Conservation (phyloP, 2,797 vertebrate species). For the Melanotaenia pygmaea region DNA sequence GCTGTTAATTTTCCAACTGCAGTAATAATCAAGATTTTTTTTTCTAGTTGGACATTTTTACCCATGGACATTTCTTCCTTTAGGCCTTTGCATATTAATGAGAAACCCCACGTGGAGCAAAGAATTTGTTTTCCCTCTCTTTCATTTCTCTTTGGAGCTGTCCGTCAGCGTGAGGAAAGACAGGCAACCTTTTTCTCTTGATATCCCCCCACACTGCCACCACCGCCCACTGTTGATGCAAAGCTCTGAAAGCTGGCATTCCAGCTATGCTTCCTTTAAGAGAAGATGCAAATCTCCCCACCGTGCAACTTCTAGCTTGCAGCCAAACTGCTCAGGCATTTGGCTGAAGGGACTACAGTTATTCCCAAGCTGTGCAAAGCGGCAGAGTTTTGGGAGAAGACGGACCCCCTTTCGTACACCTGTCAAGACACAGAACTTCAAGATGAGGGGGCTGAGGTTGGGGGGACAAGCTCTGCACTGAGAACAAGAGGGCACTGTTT, state of each 20-base stretch:
- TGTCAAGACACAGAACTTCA: conserved; percentile 65
- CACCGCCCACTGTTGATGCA: conserved; percentile 70
- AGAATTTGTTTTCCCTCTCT: conserved; percentile 65
- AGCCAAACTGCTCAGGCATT: conserved; percentile 61
- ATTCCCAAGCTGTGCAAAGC: conserved; percentile 45
- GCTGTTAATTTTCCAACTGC: conserved; percentile 3
- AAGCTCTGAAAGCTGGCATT: conserved; percentile 78
- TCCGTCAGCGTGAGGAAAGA: conserved; percentile 75
- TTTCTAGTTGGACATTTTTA: conserved; percentile 45
- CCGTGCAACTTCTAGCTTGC: conserved; percentile 57
- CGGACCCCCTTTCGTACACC: conserved; percentile 64
- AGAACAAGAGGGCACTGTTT: conserved; percentile 70
- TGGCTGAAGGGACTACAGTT: conserved; percentile 44
- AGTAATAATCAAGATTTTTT: conserved; percentile 22
- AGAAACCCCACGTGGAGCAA: conserved; percentile 68
- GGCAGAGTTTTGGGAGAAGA: conserved; percentile 37
- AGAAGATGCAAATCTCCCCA: conserved; percentile 72
- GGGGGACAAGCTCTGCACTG: conserved; percentile 32
- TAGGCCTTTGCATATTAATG: conserved; percentile 69
- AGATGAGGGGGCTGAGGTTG: conserved; percentile 51
- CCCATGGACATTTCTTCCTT: conserved; percentile 48
- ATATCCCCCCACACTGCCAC: conserved; percentile 42
- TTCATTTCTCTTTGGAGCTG: conserved; percentile 70
- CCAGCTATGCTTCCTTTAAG: conserved; percentile 80
- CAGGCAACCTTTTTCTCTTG: conserved; percentile 69